Base-by-base conservation (phyloP, 1,140 invertebrate species). In the Apis cerana region DNA sequence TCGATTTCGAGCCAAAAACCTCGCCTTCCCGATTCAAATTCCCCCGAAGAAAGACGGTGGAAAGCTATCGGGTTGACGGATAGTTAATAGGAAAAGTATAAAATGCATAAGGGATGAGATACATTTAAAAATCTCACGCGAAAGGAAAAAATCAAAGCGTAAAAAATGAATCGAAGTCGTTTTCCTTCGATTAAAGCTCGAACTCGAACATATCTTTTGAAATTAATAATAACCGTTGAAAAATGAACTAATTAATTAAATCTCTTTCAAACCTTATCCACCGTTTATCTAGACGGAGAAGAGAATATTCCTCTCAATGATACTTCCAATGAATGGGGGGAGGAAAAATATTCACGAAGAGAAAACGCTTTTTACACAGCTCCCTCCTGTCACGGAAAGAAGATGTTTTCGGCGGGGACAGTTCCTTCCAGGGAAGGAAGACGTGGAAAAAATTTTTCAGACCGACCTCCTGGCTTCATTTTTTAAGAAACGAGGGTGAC, bases 401-500 rank as follows among this genome's bases (percentile, higher is more conserved):
- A 27, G 62, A 54, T 69, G 80, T 61, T 59, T 61, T 65, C 61
- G 74, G 50, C 15, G 64, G 54, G 27, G 58, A 58, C 74, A 68
- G 23, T 76, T 50, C 50, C 19, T 58, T 59, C 10, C 17, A 43
- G 0, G 13, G 43, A 2, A 12, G 33, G 33, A 54, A 15, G 54
- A 75, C 54, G 80, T 59, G 56, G 48, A 68, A 27, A 74, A 67
- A 75, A 59, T 67, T 62, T 81, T 75, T 43, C 59, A 74, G 62
- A 21, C 54, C 11, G 72, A 21, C 54, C 11, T 19, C 33, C 33
- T 74, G 23, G 23, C 5, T 58, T 61, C 56, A 82, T 82, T 82
- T 82, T 43, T 82, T 82, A 58, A 82, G 74, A 33, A 82, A 82
- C 64, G 74, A 76, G 54, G 74, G 23, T 52, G 80, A 76, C 80